Conservation (phyloP, 2,888 invertebrate species). For the Drosophila birchii region DNA sequence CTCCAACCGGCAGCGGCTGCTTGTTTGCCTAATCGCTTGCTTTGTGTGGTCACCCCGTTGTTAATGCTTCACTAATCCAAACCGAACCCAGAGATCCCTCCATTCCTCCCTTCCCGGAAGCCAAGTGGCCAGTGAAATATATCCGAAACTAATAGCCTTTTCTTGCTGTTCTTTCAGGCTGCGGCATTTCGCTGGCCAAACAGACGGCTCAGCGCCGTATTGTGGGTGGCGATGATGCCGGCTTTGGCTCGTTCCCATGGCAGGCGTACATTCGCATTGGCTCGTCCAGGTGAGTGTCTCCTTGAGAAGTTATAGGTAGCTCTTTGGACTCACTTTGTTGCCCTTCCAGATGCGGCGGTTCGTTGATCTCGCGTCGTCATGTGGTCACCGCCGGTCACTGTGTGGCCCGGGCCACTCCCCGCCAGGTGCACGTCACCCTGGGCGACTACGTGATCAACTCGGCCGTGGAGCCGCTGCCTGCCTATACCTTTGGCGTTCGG, state of each 20-base stretch:
- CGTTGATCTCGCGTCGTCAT: constrained; percentile 94
- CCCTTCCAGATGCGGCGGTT: constrained; percentile 93
- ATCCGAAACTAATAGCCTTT: background rate
- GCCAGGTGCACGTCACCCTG: constrained; percentile 94
- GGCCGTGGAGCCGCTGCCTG: constrained; percentile 94
- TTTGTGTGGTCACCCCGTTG: constrained; percentile 39
- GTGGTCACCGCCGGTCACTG: constrained; percentile 98
- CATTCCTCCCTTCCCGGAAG: background rate
- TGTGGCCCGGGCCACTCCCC: constrained; percentile 94
- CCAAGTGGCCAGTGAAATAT: background rate
- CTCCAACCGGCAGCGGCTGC: constrained; percentile 41
- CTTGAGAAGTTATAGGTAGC: fast-evolving
- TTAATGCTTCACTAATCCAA: constrained; percentile 40
- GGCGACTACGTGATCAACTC: constrained; percentile 97
- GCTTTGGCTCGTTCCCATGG: constrained; percentile 97
- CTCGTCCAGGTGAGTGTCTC: constrained; percentile 89
- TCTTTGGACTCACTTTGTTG: background rate
- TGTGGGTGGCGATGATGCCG: constrained; percentile 96
- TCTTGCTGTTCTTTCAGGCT: constrained; percentile 87
- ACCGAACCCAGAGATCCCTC: constrained; percentile 5
- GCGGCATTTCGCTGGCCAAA: constrained; percentile 93
- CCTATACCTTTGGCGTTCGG: constrained; percentile 96
- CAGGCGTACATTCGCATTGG: constrained; percentile 97
- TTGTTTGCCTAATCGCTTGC: constrained; percentile 38
- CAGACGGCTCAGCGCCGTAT: constrained; percentile 95